Evolutionary conservation across 2,888 invertebrate species (phyloP), one percentile per base, ranked within the genome.

Genomic region (Cephus runcator): DNA sequence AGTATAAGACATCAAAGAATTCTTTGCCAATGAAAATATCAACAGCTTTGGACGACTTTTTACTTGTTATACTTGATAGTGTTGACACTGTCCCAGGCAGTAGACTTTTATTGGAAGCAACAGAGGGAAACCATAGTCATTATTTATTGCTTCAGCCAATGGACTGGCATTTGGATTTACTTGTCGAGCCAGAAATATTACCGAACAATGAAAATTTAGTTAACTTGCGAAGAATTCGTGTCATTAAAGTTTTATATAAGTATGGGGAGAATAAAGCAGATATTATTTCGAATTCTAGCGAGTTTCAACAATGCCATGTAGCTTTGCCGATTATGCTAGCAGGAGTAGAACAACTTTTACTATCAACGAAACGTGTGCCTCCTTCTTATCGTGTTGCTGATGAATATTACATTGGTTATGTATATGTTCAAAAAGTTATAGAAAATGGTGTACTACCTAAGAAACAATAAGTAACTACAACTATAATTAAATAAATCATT

Each of bases 201-300:
- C 73, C 40, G 56, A 56, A 56, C n/a, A 76, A 83, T 34, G 40
- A 69, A 77, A 78, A 83, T 75, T 78, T 75, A 9, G 75, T 89
- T 40, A 79, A 75, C 76, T 82, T 90, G 36, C 79, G 83, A 75
- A 79, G 83, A 34, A 81, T 78, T 40, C 82, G 79, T 30, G 90
- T 88, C 35, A 84, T 87, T 31, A 91, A 91, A 85, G 86, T 90
- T 36, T 84, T 91, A 74, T 91, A 91, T 69, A 88, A 87, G 73
- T 89, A 89, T 79, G 87, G 87, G 3, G 76, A 76, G 69, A 79
- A 56, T n/a, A 74, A 79, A 56, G 69, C 73, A 12, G 76, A 76
- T 30, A 31, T 74, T 12, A 74, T 68, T 23, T 76, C 80, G 15
- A 85, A 90, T 77, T 82, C 82, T 11, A 88, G 33, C 33, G 71